A percentile compares a stretch with the other conserved stretches of the same genome.
phyloP scores from a whole-genome alignment of 1,140 invertebrate genomes.

The Steinernema khuongi region DNA sequence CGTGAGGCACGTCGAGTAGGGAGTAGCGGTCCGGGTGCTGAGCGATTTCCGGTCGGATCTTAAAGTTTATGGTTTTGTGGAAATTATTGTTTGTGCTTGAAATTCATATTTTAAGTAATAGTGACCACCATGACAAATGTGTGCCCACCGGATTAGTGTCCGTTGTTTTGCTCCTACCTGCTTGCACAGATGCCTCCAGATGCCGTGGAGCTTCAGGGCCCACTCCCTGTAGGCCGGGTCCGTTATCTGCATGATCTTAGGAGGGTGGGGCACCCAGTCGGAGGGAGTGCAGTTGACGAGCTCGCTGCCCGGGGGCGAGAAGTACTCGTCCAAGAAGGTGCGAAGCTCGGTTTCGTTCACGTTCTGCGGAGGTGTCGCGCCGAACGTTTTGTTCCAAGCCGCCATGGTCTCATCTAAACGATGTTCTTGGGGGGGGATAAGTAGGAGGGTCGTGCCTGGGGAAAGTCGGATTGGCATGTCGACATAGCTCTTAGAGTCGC shows the following conservation, averaged over 20 bases:
- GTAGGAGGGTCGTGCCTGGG: slow-evolving; percentile 51
- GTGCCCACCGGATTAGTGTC: no score
- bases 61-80: no score
- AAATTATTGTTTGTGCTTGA: background rate
- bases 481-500: slow-evolving; percentile 82
- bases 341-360: slow-evolving; percentile 22
- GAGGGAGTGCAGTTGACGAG: slow-evolving; percentile 42
- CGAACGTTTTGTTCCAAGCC: slow-evolving; percentile 5
- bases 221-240: slow-evolving; percentile 67
- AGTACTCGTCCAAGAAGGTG: slow-evolving; percentile 59
- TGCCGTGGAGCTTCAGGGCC: slow-evolving; percentile 62
- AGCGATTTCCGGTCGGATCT: slow-evolving; percentile 60
- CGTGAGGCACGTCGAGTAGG: no score
- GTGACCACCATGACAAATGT: no score
- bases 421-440: background rate
- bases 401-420: slow-evolving; percentile 19
- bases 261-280: slow-evolving; percentile 52
- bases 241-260: slow-evolving; percentile 63
- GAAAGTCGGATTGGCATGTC: slow-evolving; percentile 71
- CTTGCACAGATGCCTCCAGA: slow-evolving; percentile 77
- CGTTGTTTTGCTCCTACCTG: slow-evolving; percentile 42
- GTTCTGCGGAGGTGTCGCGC: slow-evolving; percentile 6
- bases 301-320: slow-evolving; percentile 65
- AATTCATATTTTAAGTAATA: background rate
- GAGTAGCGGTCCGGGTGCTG: slow-evolving; percentile 76